Conservation (phyloP, 1,140 invertebrate species). For the Andricus grossulariae region DNA sequence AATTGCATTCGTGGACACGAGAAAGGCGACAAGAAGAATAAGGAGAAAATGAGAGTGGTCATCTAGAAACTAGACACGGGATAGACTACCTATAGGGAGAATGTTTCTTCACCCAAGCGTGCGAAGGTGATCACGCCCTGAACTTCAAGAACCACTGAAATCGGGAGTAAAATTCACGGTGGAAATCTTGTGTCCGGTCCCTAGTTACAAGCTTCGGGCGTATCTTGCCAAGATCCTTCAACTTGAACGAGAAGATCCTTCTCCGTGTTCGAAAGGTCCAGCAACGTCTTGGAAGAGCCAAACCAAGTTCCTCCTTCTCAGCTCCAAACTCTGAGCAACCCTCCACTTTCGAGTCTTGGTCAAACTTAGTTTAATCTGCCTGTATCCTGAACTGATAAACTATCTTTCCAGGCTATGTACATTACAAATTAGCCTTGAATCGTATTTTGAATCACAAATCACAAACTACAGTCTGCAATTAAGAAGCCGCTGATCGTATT, state of each 20-base stretch:
- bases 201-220: conserved; percentile 21
- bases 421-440: not conserved
- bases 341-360: not conserved
- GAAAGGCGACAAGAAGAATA: conserved; percentile 2
- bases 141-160: conserved; percentile 1
- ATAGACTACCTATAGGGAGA: not conserved
- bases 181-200: conserved; percentile 6
- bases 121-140: not conserved
- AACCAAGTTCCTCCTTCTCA: conserved; percentile 19
- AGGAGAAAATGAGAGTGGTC: not conserved
- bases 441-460: conserved; percentile 15
- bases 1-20: not conserved
- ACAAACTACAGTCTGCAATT: conserved; percentile 16
- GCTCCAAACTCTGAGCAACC: not conserved
- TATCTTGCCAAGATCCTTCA: conserved; percentile 3
- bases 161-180: not conserved
- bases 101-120: not conserved
- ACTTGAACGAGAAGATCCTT: conserved; percentile 11
- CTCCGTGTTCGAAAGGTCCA: conserved; percentile 13
- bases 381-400: not conserved
- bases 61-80: not conserved
- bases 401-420: conserved; percentile 11
- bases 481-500: not conserved
- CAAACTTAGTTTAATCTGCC: not conserved
- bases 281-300: conserved; percentile 19